Conservation (phyloP, 2,888 invertebrate genomes). For the Cataglyphis rosenhaueri region DNA sequence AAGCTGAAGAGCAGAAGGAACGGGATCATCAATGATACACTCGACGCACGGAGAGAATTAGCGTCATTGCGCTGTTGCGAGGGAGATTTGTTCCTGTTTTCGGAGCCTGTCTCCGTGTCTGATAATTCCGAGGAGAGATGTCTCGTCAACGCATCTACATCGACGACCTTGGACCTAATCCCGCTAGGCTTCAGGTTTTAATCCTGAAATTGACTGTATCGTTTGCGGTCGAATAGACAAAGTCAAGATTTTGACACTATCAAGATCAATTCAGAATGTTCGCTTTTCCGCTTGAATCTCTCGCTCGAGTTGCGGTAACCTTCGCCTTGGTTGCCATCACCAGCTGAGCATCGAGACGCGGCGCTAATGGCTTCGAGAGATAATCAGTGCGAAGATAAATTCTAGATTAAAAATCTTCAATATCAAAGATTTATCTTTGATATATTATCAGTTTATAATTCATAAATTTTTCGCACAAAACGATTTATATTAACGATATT, state of each 20-base stretch:
- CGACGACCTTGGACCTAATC: constrained; percentile 14
- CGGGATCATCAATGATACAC: background rate
- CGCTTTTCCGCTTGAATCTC: constrained; percentile 42
- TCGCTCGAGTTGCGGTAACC: constrained; percentile 38
- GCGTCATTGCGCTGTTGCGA: constrained; percentile 17
- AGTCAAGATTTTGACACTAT: background rate
- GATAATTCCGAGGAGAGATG: background rate
- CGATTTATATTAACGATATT: background rate
- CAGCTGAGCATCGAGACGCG: constrained; percentile 7
- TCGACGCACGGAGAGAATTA: constrained; percentile 13
- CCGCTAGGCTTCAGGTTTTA: constrained; percentile 8
- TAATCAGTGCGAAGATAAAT: constrained; percentile 24
- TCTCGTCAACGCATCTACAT: constrained; percentile 18
- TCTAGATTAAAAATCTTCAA: background rate
- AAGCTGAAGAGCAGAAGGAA: background rate
- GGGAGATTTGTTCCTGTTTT: constrained; percentile 25
- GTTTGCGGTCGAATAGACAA: constrained; percentile 1
- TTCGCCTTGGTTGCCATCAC: background rate
- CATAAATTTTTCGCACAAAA: constrained; percentile 5
- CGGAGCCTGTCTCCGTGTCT: constrained; percentile 3
- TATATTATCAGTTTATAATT: background rate
- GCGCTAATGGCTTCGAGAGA: constrained; percentile 30
- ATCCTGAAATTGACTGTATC: constrained; percentile 22
- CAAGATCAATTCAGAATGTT: constrained; percentile 23
- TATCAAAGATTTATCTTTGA: background rate